phyloP scores from a whole-genome alignment of 2,888 invertebrate genomes.

The Timema cristinae region DNA sequence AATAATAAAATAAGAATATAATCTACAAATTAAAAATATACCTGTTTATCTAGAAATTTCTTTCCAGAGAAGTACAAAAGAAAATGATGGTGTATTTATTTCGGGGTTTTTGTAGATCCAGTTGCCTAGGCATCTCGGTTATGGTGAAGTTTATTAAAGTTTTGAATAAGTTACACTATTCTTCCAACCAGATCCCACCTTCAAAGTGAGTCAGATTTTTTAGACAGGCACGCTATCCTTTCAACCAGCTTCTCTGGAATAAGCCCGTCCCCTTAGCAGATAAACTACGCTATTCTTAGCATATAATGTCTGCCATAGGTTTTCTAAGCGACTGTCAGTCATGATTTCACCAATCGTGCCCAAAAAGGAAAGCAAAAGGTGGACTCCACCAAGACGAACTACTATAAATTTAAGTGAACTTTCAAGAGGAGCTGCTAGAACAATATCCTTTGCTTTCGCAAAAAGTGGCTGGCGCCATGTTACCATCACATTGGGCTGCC shows the following conservation, averaged over 20 bases:
- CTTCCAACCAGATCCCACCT: no score
- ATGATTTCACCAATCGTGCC: neutral
- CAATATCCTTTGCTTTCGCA: conserved; percentile 5
- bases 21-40: no score
- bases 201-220: no score
- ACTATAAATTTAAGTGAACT: neutral
- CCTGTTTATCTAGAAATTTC: no score
- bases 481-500: conserved; percentile 4
- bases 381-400: conserved; percentile 1
- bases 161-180: no score
- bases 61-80: no score
- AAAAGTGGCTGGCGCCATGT: conserved; percentile 9
- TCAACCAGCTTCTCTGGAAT: neutral
- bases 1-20: no score
- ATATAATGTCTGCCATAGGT: conserved; percentile 9
- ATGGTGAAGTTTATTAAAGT: no score
- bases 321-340: conserved; percentile 6
- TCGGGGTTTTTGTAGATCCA: no score
- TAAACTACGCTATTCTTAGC: conserved; percentile 3
- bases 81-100: no score
- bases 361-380: neutral
- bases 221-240: no score
- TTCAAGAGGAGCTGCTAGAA: neutral
- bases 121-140: no score
- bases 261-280: conserved; percentile 7